Conservation (phyloP, 2,888 invertebrate genomes). For the Melinaea menophilus region DNA sequence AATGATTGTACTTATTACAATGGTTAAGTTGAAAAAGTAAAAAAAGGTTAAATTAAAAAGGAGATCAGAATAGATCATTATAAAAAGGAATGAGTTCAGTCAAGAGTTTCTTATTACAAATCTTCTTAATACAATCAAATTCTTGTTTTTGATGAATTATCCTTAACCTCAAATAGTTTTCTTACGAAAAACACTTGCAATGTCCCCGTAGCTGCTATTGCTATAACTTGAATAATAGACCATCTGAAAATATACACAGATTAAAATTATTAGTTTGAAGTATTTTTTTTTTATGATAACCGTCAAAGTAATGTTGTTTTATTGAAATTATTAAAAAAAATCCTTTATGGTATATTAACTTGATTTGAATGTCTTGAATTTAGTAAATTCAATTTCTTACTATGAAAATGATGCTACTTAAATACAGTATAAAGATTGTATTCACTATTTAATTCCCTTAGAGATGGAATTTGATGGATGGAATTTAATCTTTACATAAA, state of each 20-base stretch:
- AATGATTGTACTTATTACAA: not conserved
- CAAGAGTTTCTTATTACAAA: conserved; percentile 15
- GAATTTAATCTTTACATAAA: too few relatives aligned
- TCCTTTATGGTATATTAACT: too few relatives aligned
- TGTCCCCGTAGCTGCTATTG: conserved; percentile 87
- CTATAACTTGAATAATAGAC: conserved; percentile 91
- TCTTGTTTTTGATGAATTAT: conserved; percentile 78
- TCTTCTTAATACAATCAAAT: conserved; percentile 53
- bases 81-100: conserved; percentile 36
- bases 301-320: too few relatives aligned
- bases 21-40: not conserved
- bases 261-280: conserved; percentile 2
- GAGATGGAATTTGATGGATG: too few relatives aligned
- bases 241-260: conserved; percentile 70
- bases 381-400: too few relatives aligned
- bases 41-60: conserved; percentile 12
- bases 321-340: too few relatives aligned
- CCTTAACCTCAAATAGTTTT: conserved; percentile 90
- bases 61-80: conserved; percentile 32
- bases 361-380: too few relatives aligned
- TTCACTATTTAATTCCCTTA: too few relatives aligned
- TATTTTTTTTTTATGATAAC: too few relatives aligned
- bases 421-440: too few relatives aligned
- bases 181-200: conserved; percentile 92
- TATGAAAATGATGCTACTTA: too few relatives aligned